These are phyloP conservation scores for Mellivora capensis DNA, from an alignment of 2,113 vertebrate species.

Conservation along the genomic window DNA sequence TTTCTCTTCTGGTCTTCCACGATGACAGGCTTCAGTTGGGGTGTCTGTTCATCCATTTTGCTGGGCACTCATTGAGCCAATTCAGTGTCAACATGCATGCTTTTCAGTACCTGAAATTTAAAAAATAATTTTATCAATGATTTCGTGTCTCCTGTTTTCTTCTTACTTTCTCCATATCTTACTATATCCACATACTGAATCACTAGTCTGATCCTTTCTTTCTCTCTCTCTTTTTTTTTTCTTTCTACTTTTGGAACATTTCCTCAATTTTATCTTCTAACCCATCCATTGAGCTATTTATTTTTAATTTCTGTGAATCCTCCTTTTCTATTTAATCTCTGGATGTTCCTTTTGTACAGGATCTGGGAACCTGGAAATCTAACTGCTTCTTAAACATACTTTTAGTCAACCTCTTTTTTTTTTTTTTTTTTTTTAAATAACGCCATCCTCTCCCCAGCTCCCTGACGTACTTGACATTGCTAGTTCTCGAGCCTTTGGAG, in stretches of 20 bases:
- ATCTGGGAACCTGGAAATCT: slow-evolving; percentile 24
- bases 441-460: background rate
- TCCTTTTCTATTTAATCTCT: background rate
- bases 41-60: background rate
- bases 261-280: background rate
- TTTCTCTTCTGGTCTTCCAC: background rate
- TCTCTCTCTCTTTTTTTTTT: background rate
- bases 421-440: background rate
- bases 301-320: slow-evolving; percentile 9
- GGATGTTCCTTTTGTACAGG: background rate
- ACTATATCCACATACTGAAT: background rate
- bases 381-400: background rate
- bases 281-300: background rate
- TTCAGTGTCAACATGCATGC: background rate
- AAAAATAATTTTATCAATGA: background rate
- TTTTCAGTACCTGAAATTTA: background rate
- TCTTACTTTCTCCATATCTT: background rate
- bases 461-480: background rate
- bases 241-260: background rate
- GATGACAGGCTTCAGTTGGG: background rate
- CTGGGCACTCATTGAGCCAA: background rate
- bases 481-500: background rate
- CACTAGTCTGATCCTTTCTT: background rate
- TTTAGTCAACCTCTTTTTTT: background rate
- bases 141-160: background rate